Evolutionary conservation across 2,888 invertebrate species (phyloP), one percentile per base, ranked within the genome.

Genomic region (Leucania comma): DNA sequence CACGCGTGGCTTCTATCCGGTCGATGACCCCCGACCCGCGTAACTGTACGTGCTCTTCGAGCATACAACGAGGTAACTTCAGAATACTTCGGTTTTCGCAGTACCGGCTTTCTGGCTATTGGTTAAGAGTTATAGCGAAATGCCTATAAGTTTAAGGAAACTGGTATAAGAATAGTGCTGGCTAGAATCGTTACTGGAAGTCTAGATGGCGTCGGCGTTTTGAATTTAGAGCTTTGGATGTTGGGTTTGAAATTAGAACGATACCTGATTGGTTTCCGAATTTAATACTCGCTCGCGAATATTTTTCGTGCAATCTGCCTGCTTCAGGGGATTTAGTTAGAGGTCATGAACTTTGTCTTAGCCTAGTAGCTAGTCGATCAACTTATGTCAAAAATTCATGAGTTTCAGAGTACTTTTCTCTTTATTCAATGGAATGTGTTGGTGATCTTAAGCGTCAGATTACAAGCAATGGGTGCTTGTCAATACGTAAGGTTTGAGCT

Each of bases 21-120:
- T 64, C 90, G 70, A 84, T 86, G 90, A 91, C 88, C 90, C 87
- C 71, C 88, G 91, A 90, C 89, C 90, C 83, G 89, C 84, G 85
- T 90, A 91, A 90, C 90, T 89, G 89, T 89, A 86, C 81, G 84
- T 81, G 82, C 70, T 83, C 75, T 83, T 78, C 17, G 75, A 71
- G 78, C 81, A 81, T 70, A 81, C 72, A 77, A 53, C 72, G 75
- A 75, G 77, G 80, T 75, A 64, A 75, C 81, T 86, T 80, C 64
- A 78, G 81, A 75, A 81, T 78, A 76, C 82, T 86, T 80, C 67
- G 79, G 83, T 67, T 82, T 81, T 78, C 78, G 75, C 75, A 80
- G 82, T 86, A 84, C 83, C 85, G 83, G 80, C 71, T 77, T 71
- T 75, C 74, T 67, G 69, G 60, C 67, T 72, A 81, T 62, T 50